These are phyloP conservation scores for Falcaria lacertinaria DNA, from an alignment of 2,888 invertebrate species.

Conservation along the genomic window DNA sequence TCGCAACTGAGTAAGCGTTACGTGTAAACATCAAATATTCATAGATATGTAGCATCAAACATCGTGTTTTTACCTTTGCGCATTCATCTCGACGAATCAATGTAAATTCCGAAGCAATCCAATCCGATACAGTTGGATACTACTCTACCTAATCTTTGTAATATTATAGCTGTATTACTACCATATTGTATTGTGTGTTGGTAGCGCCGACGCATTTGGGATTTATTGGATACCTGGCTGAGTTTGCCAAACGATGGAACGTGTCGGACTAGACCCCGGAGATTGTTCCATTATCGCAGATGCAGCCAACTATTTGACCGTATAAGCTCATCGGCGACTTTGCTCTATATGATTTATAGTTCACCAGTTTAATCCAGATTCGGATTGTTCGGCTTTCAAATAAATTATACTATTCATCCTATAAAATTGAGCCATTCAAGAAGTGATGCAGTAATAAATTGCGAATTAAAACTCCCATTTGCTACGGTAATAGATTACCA, in stretches of 20 bases:
- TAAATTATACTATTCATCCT: too few relatives aligned
- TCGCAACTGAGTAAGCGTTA: constrained; percentile 6
- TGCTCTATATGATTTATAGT: not conserved
- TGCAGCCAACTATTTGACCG: not conserved
- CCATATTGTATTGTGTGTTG: constrained; percentile 13
- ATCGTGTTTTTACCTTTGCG: constrained; percentile 14
- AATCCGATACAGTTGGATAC: constrained; percentile 12
- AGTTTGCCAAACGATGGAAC: constrained; percentile 6
- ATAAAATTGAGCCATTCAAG: too few relatives aligned
- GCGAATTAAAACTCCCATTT: too few relatives aligned
- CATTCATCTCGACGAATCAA: constrained; percentile 10
- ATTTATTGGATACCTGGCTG: constrained; percentile 18
- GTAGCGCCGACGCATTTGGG: constrained; percentile 4
- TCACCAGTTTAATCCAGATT: not conserved
- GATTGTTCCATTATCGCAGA: not conserved
- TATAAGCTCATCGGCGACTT: not conserved
- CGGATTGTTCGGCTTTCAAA: not conserved
- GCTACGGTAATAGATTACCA: too few relatives aligned
- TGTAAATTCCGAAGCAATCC: constrained; percentile 14
- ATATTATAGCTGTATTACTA: constrained; percentile 17
- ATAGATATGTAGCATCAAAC: constrained; percentile 4
- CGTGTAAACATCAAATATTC: constrained; percentile 10
- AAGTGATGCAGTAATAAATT: too few relatives aligned
- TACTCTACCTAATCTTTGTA: constrained; percentile 18
- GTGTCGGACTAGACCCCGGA: constrained; percentile 11